Evolutionary conservation across 2,888 invertebrate species (phyloP).

Genomic region (Melieria omissa): DNA sequence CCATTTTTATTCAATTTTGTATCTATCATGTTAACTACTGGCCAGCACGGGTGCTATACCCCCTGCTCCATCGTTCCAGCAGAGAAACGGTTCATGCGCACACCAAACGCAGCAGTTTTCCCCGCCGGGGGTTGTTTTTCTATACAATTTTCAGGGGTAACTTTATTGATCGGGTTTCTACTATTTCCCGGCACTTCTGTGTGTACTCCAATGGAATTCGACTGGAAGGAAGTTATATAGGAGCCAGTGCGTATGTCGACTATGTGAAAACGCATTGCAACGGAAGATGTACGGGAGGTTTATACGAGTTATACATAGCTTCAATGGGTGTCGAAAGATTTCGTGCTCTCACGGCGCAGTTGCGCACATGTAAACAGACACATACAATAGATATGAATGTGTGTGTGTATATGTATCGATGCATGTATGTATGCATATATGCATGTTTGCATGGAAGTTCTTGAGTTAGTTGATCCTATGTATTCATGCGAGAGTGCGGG

Average conservation of each 20-base stretch:
- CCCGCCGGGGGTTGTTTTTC: neutral
- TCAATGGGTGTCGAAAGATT: conserved; percentile 26
- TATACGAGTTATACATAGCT: neutral
- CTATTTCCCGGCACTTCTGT: conserved; percentile 2
- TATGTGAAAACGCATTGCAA: neutral
- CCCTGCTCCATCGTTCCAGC: conserved; percentile 24
- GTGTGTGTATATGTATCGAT: neutral
- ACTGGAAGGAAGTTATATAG: conserved; percentile 5
- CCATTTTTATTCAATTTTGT: conserved; percentile 47
- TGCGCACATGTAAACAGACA: neutral
- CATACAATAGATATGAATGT: neutral
- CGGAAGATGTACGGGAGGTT: neutral
- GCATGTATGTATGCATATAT: neutral
- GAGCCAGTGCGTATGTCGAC: conserved; percentile 1
- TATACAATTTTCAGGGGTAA: conserved; percentile 21
- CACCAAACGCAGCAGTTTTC: neutral
- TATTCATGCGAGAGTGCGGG: neutral
- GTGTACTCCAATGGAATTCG: conserved; percentile 7
- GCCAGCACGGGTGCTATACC: conserved; percentile 29
- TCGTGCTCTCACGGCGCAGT: conserved; percentile 12
- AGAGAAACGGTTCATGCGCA: neutral
- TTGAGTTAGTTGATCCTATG: neutral
- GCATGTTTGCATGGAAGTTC: neutral
- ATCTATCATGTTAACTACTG: conserved; percentile 19
- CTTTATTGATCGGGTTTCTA: conserved; percentile 25